These are phyloP conservation scores for Xestia ashworthii DNA, from an alignment of 2,888 invertebrate genomes.

Conservation along the genomic window DNA sequence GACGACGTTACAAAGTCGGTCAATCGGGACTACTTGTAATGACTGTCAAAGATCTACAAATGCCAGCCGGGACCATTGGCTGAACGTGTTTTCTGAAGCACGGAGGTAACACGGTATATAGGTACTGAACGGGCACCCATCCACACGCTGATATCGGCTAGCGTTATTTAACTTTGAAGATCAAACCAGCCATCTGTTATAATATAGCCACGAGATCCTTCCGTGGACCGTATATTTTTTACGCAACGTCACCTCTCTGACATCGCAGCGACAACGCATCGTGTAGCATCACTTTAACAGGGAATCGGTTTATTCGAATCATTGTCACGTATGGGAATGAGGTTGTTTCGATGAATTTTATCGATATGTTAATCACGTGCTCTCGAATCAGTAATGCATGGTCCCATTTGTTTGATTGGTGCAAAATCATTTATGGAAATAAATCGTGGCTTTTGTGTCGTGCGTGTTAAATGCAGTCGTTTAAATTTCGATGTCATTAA, in stretches of 20 bases:
- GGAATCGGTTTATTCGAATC: conserved; percentile 71
- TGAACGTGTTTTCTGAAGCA: neutral
- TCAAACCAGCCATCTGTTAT: neutral
- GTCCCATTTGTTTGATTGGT: conserved; percentile 74
- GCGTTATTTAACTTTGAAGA: neutral
- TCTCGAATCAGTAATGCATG: conserved; percentile 69
- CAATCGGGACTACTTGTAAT: neutral
- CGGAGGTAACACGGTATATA: neutral
- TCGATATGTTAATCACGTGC: conserved; percentile 76
- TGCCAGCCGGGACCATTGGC: neutral
- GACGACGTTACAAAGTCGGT: too few species aligned
- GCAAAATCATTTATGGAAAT: conserved; percentile 69
- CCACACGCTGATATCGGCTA: neutral
- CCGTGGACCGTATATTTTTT: too few species aligned
- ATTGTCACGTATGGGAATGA: conserved; percentile 70
- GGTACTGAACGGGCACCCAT: neutral
- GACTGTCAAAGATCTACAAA: neutral
- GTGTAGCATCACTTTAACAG: conserved; percentile 53
- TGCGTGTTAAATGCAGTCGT: conserved; percentile 61
- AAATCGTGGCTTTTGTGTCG: conserved; percentile 45
- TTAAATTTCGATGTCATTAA: conserved; percentile 35
- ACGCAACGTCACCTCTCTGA: neutral
- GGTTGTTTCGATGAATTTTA: conserved; percentile 71
- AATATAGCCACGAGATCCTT: neutral
- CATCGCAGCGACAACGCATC: neutral